Percentiles rank a stretch among this genome's conserved stretches.
Conservation (phyloP, 2,797 vertebrate genomes). For the Amazona finschi region DNA sequence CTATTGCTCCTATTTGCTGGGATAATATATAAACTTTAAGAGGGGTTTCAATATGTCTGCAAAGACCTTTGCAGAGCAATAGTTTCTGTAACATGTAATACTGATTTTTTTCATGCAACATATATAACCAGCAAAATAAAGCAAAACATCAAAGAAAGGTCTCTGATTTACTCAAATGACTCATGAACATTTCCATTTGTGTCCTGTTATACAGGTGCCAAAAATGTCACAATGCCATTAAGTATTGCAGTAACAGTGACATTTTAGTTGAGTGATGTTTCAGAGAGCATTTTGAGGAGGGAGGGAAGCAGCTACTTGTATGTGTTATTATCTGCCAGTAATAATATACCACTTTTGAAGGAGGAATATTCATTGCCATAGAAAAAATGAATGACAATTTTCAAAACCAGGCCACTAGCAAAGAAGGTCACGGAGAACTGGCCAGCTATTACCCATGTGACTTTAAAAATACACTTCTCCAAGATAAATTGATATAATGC, state of each 20-base stretch:
- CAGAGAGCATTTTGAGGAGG: background rate
- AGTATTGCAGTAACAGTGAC: background rate
- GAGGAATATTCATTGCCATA: constrained; percentile 36
- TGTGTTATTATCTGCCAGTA: constrained; percentile 23
- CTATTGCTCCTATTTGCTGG: background rate
- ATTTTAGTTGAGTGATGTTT: background rate
- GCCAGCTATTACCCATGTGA: background rate
- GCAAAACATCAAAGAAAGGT: background rate
- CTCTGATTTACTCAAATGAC: background rate
- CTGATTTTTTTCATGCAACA: background rate
- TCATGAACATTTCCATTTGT: background rate
- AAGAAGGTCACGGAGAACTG: background rate
- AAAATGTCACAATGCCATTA: background rate
- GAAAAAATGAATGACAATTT: background rate
- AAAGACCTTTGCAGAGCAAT: background rate
- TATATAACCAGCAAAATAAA: background rate
- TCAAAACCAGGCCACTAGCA: background rate
- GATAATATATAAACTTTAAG: background rate
- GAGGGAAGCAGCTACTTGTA: background rate
- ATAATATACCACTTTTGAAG: background rate
- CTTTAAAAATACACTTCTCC: background rate
- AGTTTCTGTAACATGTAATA: background rate
- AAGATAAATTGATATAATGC: background rate
- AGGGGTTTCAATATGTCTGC: background rate
- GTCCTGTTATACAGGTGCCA: background rate